Base-by-base conservation (phyloP, 1,140 invertebrate genomes). In the Drosophila tani region DNA sequence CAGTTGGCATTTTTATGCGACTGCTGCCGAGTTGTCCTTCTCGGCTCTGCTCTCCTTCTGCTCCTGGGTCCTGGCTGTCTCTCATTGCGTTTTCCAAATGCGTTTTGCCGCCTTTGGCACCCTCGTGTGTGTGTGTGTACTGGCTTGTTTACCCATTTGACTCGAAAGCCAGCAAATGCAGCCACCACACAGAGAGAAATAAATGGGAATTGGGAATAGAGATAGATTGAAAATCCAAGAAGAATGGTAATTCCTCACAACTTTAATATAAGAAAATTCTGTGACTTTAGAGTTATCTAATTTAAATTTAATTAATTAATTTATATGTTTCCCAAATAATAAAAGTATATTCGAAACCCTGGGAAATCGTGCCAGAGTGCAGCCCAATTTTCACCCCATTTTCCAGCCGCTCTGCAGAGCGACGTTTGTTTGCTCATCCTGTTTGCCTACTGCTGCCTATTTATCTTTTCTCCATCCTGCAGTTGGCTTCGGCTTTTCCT, bases 371-470 rank as follows among this genome's bases (percentile, higher is more conserved):
- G 9, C 9, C 29, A 35, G 5, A 56, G 53, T 40, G 35, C 14
- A 11, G 19, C 2, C 7, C 51, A 55, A 55, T 21, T 55, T 55
- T 38, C 57, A 15, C 24, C 45, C 49, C 27, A 35, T 75, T 27
- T 63, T 43, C 19, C 21, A n/a, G 19, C 35, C 17, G 12, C 29
- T 2, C 5, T 62, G 60, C 55, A 59, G 67, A 55, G 35, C 35
- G 32, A 46, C 67, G 57, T 69, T 68, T 80, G 80, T 88, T 81
- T 88, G 74, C 73, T 66, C 84, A 81, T 75, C 85, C 74, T 88
- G 81, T 87, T 91, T 91, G 75, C 87, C 78, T 91, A 81, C 88
- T 75, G 83, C 78, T 91, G 81, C 81, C 88, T 91, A 91, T 91
- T 91, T 91, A 91, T 91, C 83, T 91, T 79, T 77, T 66, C 67